Percentiles rank a stretch among this genome's conserved stretches.
These are phyloP conservation scores for Heliconius cydno DNA, from an alignment of 2,888 invertebrate species.

Conservation along the genomic window DNA sequence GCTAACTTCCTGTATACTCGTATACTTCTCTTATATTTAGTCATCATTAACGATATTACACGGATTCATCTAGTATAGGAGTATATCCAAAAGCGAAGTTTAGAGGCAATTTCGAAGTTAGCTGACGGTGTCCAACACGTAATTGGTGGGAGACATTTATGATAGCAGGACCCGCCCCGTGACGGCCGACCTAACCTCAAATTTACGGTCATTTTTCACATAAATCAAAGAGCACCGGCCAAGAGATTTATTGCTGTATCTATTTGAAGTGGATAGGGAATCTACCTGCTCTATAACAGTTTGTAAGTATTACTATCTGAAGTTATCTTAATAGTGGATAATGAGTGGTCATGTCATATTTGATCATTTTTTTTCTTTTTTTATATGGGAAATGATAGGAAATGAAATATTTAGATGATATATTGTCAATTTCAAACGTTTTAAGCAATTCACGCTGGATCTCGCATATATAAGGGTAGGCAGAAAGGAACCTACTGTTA, in stretches of 20 bases:
- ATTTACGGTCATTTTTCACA: constrained; percentile 83
- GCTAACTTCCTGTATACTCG: not conserved
- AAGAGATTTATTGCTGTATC: constrained; percentile 77
- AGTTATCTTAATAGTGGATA: constrained; percentile 35
- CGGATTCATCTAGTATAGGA: constrained; percentile 31
- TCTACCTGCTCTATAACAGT: constrained; percentile 60
- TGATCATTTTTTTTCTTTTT: not conserved
- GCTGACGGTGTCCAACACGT: constrained; percentile 54
- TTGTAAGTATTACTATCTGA: constrained; percentile 57
- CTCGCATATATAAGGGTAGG: no score
- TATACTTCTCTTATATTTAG: constrained; percentile 7
- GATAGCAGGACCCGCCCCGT: constrained; percentile 62
- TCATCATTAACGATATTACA: constrained; percentile 33
- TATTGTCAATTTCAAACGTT: not conserved
- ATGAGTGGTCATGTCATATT: not conserved
- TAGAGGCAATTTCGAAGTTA: constrained; percentile 54
- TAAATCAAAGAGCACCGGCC: constrained; percentile 81
- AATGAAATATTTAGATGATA: not conserved
- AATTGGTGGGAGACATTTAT: constrained; percentile 64
- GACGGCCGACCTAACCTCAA: constrained; percentile 74
- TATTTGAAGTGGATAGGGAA: constrained; percentile 60
- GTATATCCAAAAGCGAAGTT: constrained; percentile 37
- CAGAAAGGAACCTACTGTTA: no score
- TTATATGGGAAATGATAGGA: not conserved
- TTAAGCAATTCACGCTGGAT: no score